These are phyloP conservation scores for Anguilla pacifica DNA, from an alignment of 2,797 vertebrate genomes.

Conservation along the genomic window DNA sequence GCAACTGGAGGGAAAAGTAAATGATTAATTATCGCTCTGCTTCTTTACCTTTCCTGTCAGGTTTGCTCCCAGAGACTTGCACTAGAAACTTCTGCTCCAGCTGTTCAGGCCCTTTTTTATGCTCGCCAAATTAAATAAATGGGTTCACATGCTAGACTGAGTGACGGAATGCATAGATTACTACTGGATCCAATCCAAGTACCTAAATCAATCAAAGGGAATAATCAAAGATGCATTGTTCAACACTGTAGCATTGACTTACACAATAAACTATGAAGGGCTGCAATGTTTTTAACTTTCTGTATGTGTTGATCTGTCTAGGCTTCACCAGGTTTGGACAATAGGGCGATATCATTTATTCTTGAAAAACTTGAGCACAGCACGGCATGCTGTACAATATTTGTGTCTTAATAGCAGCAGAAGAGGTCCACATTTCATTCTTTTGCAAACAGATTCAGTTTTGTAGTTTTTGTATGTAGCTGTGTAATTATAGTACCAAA, in stretches of 20 bases:
- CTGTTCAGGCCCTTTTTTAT: constrained; percentile 14
- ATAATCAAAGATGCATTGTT: constrained; percentile 32
- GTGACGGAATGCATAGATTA: not conserved
- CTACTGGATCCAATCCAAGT: not conserved
- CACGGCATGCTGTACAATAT: not conserved
- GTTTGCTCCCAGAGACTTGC: constrained; percentile 11
- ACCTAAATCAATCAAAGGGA: not conserved
- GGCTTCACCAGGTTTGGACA: not conserved
- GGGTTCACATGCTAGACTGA: not conserved
- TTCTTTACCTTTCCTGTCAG: constrained; percentile 34
- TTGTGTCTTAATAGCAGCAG: not conserved
- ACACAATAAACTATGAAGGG: not conserved
- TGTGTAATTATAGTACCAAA: not conserved
- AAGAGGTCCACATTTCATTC: not conserved
- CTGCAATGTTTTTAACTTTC: not conserved
- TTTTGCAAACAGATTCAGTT: not conserved
- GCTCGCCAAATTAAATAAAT: not conserved
- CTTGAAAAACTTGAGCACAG: not conserved
- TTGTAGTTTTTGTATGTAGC: not conserved
- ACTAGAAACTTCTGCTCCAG: constrained; percentile 5
- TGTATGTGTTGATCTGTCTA: not conserved
- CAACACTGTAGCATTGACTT: not conserved
- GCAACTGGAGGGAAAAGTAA: constrained; percentile 29
- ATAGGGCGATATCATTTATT: not conserved
- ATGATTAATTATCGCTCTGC: constrained; percentile 38